Evolutionary conservation across 2,113 vertebrate genomes (phyloP).

Genomic region (Catharus minimus): DNA sequence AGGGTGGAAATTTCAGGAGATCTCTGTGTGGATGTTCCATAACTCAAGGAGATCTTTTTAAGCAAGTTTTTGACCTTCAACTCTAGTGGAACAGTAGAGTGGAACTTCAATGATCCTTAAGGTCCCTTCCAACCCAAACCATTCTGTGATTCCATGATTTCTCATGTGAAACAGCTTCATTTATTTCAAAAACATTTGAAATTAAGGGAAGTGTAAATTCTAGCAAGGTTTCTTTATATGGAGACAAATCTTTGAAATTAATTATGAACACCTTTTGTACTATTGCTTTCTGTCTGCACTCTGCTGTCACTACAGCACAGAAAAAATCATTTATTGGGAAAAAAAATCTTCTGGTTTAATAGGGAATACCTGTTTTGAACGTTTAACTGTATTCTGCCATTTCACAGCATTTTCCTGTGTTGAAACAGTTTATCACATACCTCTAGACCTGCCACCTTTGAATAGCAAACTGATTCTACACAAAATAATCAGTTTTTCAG

Average conservation of each 20-base stretch:
- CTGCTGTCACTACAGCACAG: background rate
- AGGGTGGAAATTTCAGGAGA: background rate
- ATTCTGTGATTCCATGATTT: background rate
- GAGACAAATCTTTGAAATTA: background rate
- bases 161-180: background rate
- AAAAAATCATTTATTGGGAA: background rate
- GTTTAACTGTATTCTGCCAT: background rate
- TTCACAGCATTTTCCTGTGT: background rate
- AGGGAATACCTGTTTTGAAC: background rate
- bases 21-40: background rate
- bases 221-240: background rate
- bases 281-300: background rate
- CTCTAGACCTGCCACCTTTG: background rate
- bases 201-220: background rate
- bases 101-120: background rate
- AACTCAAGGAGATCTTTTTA: background rate
- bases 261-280: background rate
- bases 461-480: background rate
- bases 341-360: background rate
- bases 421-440: background rate
- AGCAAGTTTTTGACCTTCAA: background rate
- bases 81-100: background rate
- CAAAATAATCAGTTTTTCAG: background rate
- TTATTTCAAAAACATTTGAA: background rate
- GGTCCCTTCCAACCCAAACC: background rate